Base-by-base conservation (phyloP, 2,888 invertebrate species). In the Agrenia bidenticulata region DNA sequence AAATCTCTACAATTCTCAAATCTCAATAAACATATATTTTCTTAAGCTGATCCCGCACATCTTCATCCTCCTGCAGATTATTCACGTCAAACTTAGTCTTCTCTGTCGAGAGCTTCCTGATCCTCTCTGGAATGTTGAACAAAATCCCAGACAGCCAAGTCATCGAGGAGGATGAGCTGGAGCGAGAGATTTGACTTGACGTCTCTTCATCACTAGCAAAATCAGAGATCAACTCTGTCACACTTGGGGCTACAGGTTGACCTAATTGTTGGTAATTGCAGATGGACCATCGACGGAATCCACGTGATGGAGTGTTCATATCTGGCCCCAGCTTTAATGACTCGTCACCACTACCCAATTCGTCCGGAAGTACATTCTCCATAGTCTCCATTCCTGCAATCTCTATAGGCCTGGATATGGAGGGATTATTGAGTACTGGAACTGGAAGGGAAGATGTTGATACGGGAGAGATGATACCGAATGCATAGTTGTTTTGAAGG, bases 401-500 rank as follows among this genome's bases (percentile, higher is more conserved):
- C 15, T 5, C 5, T 5, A 11, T 45, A 5, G 45, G 5, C n/a
- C 9, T 5, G 5, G 45, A 11, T 45, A n/a, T 4, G 5, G 45
- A 32, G 32, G 32, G 32, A 32, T 53, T 5, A 61, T 4, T 9
- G 4, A 9, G 45, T 11, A 5, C 19, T 45, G 5, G 67, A 19
- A 60, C 23, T 5, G 55, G 62, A 5, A 62, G 55, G 5, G 45
- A 17, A 17, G 66, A 42, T 21, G 63, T 26, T 0, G 69, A 41
- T 5, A 72, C 63, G 2, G 72, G 72, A 26, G 69, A 69, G 56
- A 72, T 69, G 15, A 72, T 72, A 26, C 72, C 62, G 24, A 69
- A 72, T 21, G 72, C 72, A 56, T 72, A 72, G 41, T 72, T 65
- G 50, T 72, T 67, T 55, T 72, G 69, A 1, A 72, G 41, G 2